Evolutionary conservation across 2,888 invertebrate species (phyloP), one percentile per base, ranked within the genome.

Genomic region (Physocephala rufipes): DNA sequence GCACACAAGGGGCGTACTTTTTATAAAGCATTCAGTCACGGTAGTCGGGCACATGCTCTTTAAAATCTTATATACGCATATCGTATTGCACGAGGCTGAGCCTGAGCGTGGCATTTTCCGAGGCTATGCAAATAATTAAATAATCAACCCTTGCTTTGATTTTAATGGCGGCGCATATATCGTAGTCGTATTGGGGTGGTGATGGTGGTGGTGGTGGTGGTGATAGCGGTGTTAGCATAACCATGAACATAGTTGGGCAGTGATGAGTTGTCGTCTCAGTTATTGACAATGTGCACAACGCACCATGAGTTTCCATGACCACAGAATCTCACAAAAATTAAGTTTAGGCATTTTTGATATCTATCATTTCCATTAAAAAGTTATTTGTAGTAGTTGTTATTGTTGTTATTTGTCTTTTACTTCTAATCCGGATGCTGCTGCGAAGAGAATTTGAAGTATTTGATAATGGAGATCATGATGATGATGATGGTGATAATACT

Each of bases 141-240:
- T 36, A 36, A 36, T 36, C 67, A 67, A 67, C 67, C 67, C 67
- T 67, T 67, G 55, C 67, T 24, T 36, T 58, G 67, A 67, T 67
- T 67, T 67, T 67, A 67, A 67, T 67, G 67, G 67, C 67, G 67
- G 43, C 67, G n/a, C n/a, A n/a, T 19, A 28, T 30, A 26, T 19
- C 24, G 47, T 65, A 30, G 30, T 12, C 19, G 26, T 51, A 30
- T 45, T 51, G 13, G 24, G 58, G 28, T 58, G 58, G 26, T 55
- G 15, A 26, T 58, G 49, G 16, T 19, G 15, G n/a, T 12, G 49
- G n/a, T 15, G 19, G 49, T 19, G 49, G 49, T 19, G 49, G 49
- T 36, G 49, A 13, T 15, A 2, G 3, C 12, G 49, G 49, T 49
- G 49, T 15, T 19, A n/a, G n/a, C n/a, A n/a, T n/a, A n/a, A n/a